Base-by-base conservation (phyloP, 2,888 invertebrate species). In the Phymatocera aterrima region DNA sequence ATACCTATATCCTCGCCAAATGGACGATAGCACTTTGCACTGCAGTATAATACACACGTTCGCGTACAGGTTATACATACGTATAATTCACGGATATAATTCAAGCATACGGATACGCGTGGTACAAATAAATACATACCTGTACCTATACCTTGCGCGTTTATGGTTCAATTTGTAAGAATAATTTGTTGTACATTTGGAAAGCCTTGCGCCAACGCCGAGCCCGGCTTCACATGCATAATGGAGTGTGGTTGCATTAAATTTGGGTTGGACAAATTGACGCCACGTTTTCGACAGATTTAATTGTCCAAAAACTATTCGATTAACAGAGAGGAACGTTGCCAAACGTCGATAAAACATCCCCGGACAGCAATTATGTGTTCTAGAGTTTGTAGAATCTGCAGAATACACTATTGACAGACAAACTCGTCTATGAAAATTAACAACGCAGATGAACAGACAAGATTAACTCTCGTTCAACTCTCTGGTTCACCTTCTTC, bases 291-390 rank as follows among this genome's bases (percentile, higher is more conserved):
- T 78, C 75, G 79, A 82, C 80, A 80, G 82, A 86, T 87, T 86
- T 85, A 87, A 87, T 87, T 83, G 84, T 80, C 81, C 80, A 84
- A 83, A 85, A 85, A 85, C 80, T 85, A 85, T 87, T 84, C 83
- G 83, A 85, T 87, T 85, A 85, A 86, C 85, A 85, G 83, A 78
- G 78, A 81, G 81, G 79, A 64, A 77, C 60, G 78, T 65, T 78
- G 75, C 80, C 81, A 81, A 80, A 81, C 80, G 77, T 81, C 78
- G 80, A 81, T 80, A 79, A 77, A 79, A 79, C 77, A 48, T 65
- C 24, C 15, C 21, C 37, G n/a, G 18, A 18, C 48, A 15, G 61
- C 43, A 64, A 57, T 78, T 78, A 70, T 81, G n/a, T n/a, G 79
- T 80, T 81, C 64, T 61, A 64, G 74, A 79, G 81, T 79, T 80